These are phyloP conservation scores for Eubasilissa splendida DNA, from an alignment of 2,888 invertebrate genomes.

Conservation along the genomic window DNA sequence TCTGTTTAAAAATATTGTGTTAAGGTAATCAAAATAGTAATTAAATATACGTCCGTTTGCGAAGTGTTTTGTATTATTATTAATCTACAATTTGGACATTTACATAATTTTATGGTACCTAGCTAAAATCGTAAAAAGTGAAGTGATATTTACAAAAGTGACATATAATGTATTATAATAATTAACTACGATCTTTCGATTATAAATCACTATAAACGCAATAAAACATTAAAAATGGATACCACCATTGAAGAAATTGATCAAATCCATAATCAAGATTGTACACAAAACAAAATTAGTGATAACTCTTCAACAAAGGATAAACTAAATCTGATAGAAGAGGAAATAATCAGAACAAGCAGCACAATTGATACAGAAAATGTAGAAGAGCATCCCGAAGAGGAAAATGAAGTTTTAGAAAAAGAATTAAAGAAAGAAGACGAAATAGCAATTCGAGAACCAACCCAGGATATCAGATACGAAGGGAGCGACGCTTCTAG, in stretches of 20 bases:
- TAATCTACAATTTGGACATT: too few relatives aligned
- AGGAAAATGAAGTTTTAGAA: neutral
- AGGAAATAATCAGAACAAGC: neutral
- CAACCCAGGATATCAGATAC: neutral
- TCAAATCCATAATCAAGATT: neutral
- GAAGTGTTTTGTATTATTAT: too few relatives aligned
- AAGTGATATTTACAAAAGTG: too few relatives aligned
- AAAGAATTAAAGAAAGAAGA: neutral
- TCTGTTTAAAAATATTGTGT: too few relatives aligned
- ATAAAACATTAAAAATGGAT: too few relatives aligned
- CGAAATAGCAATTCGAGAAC: neutral
- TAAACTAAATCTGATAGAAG: neutral
- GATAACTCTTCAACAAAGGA: neutral
- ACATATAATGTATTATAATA: too few relatives aligned
- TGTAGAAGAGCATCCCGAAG: neutral
- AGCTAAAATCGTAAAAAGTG: too few relatives aligned
- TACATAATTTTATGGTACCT: too few relatives aligned
- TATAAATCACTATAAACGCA: too few relatives aligned
- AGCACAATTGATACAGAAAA: neutral
- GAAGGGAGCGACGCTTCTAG: slow-evolving; percentile 21
- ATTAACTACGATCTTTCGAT: too few relatives aligned
- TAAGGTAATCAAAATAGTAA: too few relatives aligned
- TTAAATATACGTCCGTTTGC: too few relatives aligned
- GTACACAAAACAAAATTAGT: neutral
- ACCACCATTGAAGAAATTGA: neutral